Conservation (phyloP, 1,140 invertebrate species). For the Drosophila murphyi region DNA sequence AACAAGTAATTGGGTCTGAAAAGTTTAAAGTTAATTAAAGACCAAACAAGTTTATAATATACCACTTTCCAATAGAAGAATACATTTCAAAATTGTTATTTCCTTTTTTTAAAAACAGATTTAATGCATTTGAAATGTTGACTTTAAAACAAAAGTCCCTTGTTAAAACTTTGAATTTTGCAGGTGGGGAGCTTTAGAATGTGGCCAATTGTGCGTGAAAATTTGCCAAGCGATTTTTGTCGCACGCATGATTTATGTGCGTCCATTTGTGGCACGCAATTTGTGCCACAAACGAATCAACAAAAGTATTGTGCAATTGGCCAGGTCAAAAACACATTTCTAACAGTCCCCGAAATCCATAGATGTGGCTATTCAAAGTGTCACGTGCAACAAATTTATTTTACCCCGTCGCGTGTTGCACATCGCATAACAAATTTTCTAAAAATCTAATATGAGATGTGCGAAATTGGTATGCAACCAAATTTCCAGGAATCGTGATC, state of each 20-base stretch:
- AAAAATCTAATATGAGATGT: constrained; percentile 19
- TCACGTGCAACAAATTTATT: constrained; percentile 71
- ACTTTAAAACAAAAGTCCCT: background rate
- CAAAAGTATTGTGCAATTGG: constrained; percentile 59
- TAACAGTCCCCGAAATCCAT: constrained; percentile 28
- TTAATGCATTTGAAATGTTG: constrained; percentile 28
- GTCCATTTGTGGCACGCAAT: constrained; percentile 60
- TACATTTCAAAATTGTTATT: background rate
- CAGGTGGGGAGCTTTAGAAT: constrained; percentile 15
- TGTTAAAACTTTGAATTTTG: background rate
- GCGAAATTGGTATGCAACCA: constrained; percentile 20
- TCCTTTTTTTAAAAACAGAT: background rate
- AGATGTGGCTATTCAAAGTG: constrained; percentile 42
- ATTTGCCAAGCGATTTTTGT: constrained; percentile 54
- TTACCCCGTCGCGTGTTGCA: background rate
- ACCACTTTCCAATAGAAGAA: background rate
- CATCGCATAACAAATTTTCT: constrained; percentile 13
- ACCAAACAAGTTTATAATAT: background rate
- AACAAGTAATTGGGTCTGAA: background rate
- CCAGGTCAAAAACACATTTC: constrained; percentile 27
- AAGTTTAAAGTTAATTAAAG: background rate
- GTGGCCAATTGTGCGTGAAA: constrained; percentile 68
- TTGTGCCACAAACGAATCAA: constrained; percentile 59
- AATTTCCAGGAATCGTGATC: background rate
- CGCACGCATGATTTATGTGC: constrained; percentile 69